phyloP scores from a whole-genome alignment of 23 tunicate species.

The Oikopleura dioica region DNA sequence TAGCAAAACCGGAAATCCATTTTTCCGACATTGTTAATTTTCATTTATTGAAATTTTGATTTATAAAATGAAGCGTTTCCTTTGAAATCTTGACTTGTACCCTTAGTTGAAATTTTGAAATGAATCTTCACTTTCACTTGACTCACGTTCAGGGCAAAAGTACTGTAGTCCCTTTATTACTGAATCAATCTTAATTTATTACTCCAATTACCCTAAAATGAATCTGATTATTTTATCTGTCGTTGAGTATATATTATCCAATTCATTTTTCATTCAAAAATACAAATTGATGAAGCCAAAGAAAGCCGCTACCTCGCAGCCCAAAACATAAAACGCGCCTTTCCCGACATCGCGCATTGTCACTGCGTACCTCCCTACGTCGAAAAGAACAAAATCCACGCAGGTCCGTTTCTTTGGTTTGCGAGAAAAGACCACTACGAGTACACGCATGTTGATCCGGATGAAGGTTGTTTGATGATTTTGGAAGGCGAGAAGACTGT shows the following conservation, averaged over 20 bases:
- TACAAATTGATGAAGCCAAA: not conserved
- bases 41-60: not conserved
- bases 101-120: too few species aligned
- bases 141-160: too few species aligned
- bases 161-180: too few species aligned
- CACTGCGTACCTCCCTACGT: not conserved
- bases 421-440: conserved; percentile 77
- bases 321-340: not conserved
- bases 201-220: too few species aligned
- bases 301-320: not conserved
- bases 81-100: conserved; percentile 11
- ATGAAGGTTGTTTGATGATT: conserved; percentile 87
- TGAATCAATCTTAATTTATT: too few species aligned
- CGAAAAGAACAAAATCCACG: conserved; percentile 29
- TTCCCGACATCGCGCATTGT: not conserved
- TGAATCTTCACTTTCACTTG: too few species aligned
- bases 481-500: conserved; percentile 57
- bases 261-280: too few species aligned
- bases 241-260: too few species aligned
- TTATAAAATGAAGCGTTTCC: not conserved
- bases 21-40: not conserved
- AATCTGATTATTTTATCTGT: too few species aligned
- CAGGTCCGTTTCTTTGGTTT: conserved; percentile 88
- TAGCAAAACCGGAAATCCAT: not conserved
- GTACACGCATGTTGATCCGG: conserved; percentile 86